Evolutionary conservation across 2,797 vertebrate species (phyloP).

Genomic region (Galaxias olidus): DNA sequence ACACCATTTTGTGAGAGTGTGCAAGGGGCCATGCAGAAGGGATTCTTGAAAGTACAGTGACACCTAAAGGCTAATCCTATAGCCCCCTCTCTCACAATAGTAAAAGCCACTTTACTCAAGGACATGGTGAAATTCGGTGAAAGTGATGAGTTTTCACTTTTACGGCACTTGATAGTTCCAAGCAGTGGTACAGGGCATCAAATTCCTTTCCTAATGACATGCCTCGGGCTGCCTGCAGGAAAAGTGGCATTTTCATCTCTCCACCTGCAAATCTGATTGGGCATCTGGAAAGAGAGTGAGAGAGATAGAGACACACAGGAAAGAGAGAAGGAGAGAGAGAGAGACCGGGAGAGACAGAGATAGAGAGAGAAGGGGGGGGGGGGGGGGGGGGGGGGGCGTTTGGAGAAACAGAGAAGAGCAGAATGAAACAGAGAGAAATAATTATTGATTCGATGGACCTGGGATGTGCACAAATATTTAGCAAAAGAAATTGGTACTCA

Average conservation of each 20-base stretch:
- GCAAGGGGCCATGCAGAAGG: slow-evolving; percentile 39
- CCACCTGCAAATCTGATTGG: slow-evolving; percentile 79
- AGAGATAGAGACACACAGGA: too few species aligned
- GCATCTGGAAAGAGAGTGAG: slow-evolving; percentile 42
- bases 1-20: slow-evolving; percentile 67
- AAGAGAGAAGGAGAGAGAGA: too few species aligned
- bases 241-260: slow-evolving; percentile 95
- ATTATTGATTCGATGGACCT: slow-evolving; percentile 14
- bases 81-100: slow-evolving; percentile 42
- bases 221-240: slow-evolving; percentile 94
- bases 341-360: too few species aligned
- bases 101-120: slow-evolving; percentile 85
- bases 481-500: too few species aligned
- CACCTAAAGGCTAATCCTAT: slow-evolving; percentile 94
- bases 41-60: slow-evolving; percentile 97
- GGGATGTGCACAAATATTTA: slow-evolving; percentile 12
- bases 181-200: slow-evolving; percentile 90
- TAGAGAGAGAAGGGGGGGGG: too few species aligned
- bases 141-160: slow-evolving; percentile 96
- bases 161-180: slow-evolving; percentile 90
- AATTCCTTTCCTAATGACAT: slow-evolving; percentile 96
- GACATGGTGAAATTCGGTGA: slow-evolving; percentile 83
- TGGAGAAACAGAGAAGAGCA: too few species aligned
- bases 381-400: too few species aligned
- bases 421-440: too few species aligned